phyloP scores from a whole-genome alignment of 1,140 invertebrate genomes.

The Drosophila burlai region DNA sequence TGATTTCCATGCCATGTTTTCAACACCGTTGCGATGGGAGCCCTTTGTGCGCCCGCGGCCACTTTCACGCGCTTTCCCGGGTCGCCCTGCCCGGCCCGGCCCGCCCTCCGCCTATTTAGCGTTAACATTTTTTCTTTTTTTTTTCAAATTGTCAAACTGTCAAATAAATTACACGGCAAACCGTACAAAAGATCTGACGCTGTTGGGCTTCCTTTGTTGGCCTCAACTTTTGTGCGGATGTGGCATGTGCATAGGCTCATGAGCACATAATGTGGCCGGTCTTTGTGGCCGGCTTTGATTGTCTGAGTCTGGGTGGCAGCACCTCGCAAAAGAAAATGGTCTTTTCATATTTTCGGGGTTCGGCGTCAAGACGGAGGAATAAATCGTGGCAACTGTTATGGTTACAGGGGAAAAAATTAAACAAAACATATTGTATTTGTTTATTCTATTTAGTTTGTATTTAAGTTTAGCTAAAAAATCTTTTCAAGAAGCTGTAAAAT shows the following conservation, averaged over 20 bases:
- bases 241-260: slow-evolving; percentile 34
- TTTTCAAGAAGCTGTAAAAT: no score
- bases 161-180: slow-evolving; percentile 77
- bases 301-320: slow-evolving; percentile 29
- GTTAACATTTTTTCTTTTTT: slow-evolving; percentile 25
- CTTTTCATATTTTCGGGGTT: slow-evolving; percentile 22
- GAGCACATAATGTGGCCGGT: slow-evolving; percentile 50
- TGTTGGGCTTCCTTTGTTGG: slow-evolving; percentile 58
- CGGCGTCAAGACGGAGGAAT: slow-evolving; percentile 9
- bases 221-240: slow-evolving; percentile 47
- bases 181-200: slow-evolving; percentile 63
- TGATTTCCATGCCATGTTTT: slow-evolving; percentile 24
- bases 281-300: slow-evolving; percentile 69
- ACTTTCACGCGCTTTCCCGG: slow-evolving; percentile 68
- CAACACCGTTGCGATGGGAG: slow-evolving; percentile 32
- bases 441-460: no score
- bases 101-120: slow-evolving; percentile 17
- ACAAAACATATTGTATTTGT: no score
- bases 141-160: slow-evolving; percentile 80
- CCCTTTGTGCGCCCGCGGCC: slow-evolving; percentile 65
- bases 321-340: slow-evolving; percentile 16
- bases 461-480: no score
- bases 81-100: slow-evolving; percentile 1
- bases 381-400: neutral
- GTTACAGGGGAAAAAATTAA: neutral